phyloP scores from a whole-genome alignment of 2,888 invertebrate genomes.

The Caenorhabditis sp. region DNA sequence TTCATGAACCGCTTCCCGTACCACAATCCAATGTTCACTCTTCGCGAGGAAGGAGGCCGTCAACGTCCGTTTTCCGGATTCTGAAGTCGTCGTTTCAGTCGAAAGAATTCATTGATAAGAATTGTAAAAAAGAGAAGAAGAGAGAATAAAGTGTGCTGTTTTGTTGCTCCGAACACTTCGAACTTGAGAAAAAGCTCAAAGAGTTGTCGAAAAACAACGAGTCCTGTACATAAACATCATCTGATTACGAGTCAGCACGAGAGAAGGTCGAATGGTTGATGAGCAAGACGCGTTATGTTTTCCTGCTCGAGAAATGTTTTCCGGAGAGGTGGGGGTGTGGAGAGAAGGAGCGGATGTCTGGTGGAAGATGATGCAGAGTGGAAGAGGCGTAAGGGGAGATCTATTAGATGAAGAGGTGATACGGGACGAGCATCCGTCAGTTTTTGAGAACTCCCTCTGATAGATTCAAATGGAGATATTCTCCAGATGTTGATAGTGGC shows the following conservation, averaged over 20 bases:
- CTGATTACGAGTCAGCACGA: constrained; percentile 26
- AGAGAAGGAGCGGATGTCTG: neutral
- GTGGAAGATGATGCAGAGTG: constrained; percentile 1
- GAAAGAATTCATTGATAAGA: constrained; percentile 7
- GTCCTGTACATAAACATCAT: neutral
- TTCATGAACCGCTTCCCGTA: constrained; percentile 65
- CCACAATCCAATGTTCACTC: constrained; percentile 61
- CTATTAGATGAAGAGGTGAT: too few species aligned
- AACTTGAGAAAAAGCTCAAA: too few species aligned
- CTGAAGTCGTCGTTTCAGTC: constrained; percentile 9
- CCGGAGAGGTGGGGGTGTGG: constrained; percentile 1
- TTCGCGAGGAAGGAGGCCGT: constrained; percentile 55
- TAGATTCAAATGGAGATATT: too few species aligned
- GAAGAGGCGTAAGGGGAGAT: too few species aligned
- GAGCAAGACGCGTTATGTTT: constrained; percentile 13
- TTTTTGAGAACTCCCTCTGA: too few species aligned
- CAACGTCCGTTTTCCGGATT: constrained; percentile 51
- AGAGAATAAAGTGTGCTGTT: constrained; percentile 10
- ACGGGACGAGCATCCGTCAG: too few species aligned
- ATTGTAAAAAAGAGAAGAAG: neutral
- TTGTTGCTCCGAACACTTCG: too few species aligned
- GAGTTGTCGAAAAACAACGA: neutral
- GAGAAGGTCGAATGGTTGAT: constrained; percentile 32
- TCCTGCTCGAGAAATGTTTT: constrained; percentile 2
- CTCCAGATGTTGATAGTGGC: too few species aligned